Base-by-base conservation (phyloP, 2,797 vertebrate species). In the Chaetodon trifasciatus region DNA sequence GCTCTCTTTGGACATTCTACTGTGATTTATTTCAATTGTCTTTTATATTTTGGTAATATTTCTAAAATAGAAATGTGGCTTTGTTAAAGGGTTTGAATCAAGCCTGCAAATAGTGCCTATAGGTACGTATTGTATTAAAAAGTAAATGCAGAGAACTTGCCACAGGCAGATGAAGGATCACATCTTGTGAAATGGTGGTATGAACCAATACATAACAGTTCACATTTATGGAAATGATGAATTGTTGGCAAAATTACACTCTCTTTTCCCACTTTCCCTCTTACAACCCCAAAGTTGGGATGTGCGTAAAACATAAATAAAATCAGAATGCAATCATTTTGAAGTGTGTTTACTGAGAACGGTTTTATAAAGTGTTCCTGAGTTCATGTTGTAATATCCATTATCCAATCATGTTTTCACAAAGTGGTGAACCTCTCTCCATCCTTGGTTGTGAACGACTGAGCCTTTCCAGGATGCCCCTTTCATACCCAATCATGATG, bases 1-100 rank as follows among this genome's bases (percentile, higher is more conserved):
- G 53, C 32, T 67, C 37, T 73, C 56, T 71, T 3, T 4, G 32
- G 44, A 69, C 66, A 70, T 56, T 52, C 10, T 57, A 37, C 15
- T 24, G 28, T 2, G 50, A 61, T 68, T 61, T 55, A 17, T 69
- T 53, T 57, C 2, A 37, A 4, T 9, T 8, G 5, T 42, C 5
- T 40, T 66, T 39, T 56, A 21, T 53, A n/a, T 52, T 68, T 32
- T 28, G n/a, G 9, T 2, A 6, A 42, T 39, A 60, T 17, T 47
- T 55, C 52, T 13, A 32, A 61, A 65, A 23, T 24, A 46, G 23
- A 56, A 47, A 63, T 44, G 3, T 44, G 28, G 0, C 13, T 62
- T 17, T 62, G 19, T 63, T 21, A 23, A 10, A 16, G 37, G 23
- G 15, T n/a, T 42, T 47, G n/a, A 39, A 55, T 74, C 13, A 35